Conservation (phyloP, 2,113 vertebrate species). For the Psettodes erumei region DNA sequence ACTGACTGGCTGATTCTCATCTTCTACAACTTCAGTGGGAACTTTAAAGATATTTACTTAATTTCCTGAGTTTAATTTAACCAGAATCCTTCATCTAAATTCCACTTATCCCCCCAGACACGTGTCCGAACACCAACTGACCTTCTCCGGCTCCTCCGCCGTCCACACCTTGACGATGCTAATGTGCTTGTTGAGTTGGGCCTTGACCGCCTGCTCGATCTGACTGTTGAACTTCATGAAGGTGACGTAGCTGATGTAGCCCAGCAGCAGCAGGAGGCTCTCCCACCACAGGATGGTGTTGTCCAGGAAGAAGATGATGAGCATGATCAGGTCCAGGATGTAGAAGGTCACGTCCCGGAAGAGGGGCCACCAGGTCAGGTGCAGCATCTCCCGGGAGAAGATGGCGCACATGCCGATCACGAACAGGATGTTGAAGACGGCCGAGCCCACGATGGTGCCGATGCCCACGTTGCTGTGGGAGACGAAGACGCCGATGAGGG, state of each 20-base stretch:
- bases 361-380: constrained; percentile 95
- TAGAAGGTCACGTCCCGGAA: constrained; percentile 94
- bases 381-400: constrained; percentile 91
- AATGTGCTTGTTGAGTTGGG: constrained; percentile 84
- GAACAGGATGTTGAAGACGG: constrained; percentile 96
- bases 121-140: constrained; percentile 67
- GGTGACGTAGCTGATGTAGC: constrained; percentile 87
- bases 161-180: constrained; percentile 85
- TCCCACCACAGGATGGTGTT: constrained; percentile 92
- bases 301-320: constrained; percentile 95
- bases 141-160: constrained; percentile 83
- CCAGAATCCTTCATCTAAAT: too few species aligned
- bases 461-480: constrained; percentile 95
- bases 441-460: constrained; percentile 95
- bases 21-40: not conserved
- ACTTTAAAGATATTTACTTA: not conserved
- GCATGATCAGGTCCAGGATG: constrained; percentile 91
- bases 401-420: constrained; percentile 95
- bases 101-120: too few species aligned
- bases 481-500: constrained; percentile 94
- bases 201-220: constrained; percentile 87
- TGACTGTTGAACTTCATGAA: constrained; percentile 91
- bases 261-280: constrained; percentile 86
- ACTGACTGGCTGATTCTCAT: too few species aligned
- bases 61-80: not conserved